These are phyloP conservation scores for Otus scops DNA, from an alignment of 2,797 vertebrate species.

Conservation along the genomic window DNA sequence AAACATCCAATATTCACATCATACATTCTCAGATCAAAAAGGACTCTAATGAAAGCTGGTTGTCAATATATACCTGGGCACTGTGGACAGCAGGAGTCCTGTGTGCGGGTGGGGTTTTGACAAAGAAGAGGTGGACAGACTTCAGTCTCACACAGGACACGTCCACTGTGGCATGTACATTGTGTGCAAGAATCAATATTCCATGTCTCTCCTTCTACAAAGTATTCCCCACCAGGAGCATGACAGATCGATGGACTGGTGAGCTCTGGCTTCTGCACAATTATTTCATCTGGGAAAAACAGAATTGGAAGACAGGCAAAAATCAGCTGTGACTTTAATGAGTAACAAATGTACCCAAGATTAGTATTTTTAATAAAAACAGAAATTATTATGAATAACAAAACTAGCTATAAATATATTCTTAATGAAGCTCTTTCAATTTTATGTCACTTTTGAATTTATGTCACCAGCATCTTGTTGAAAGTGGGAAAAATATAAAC, in stretches of 20 bases:
- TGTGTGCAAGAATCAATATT: constrained; percentile 91
- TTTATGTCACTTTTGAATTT: neutral
- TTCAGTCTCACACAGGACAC: constrained; percentile 89
- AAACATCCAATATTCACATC: neutral
- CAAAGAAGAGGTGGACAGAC: constrained; percentile 90
- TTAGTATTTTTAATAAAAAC: neutral
- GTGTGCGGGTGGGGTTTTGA: constrained; percentile 84
- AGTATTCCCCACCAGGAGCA: constrained; percentile 87
- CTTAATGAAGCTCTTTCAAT: neutral
- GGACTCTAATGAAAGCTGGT: neutral
- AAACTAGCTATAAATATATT: neutral
- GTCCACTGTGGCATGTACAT: constrained; percentile 86
- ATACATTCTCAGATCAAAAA: neutral
- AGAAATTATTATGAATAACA: neutral
- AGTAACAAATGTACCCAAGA: neutral
- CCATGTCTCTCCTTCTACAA: constrained; percentile 89
- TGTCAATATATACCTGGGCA: constrained; percentile 78
- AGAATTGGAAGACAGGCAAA: constrained; percentile 12
- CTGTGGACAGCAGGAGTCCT: constrained; percentile 89
- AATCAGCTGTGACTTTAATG: neutral
- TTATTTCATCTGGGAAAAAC: constrained; percentile 78
- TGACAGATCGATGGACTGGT: constrained; percentile 84
- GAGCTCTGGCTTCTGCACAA: constrained; percentile 82
- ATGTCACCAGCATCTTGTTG: neutral
- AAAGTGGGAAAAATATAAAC: neutral